Percentiles rank a stretch among this genome's conserved stretches.
phyloP scores from a whole-genome alignment of 2,113 vertebrate genomes.

The Triplophysa siluroides region DNA sequence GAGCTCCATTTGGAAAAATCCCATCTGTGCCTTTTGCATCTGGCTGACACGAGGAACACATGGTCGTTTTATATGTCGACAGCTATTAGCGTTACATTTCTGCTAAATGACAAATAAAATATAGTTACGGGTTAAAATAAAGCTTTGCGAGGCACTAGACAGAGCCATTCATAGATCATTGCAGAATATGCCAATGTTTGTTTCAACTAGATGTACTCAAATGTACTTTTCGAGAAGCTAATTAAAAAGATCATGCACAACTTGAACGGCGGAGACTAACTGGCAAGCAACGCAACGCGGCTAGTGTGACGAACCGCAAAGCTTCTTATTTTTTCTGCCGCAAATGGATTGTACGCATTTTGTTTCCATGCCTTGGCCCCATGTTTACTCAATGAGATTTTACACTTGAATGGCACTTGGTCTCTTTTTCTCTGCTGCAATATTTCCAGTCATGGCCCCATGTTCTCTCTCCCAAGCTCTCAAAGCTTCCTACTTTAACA shows the following conservation, averaged over 20 bases:
- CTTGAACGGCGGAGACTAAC: conserved; percentile 44
- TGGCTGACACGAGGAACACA: conserved; percentile 44
- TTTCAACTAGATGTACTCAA: background rate
- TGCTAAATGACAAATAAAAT: conserved; percentile 39
- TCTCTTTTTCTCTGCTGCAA: conserved; percentile 42
- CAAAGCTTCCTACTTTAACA: conserved; percentile 53
- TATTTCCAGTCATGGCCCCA: conserved; percentile 49
- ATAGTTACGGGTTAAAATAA: conserved; percentile 33
- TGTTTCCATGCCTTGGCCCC: conserved; percentile 54
- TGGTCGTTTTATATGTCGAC: conserved; percentile 45
- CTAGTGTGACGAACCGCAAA: conserved; percentile 66
- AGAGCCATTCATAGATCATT: background rate
- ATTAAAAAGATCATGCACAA: conserved; percentile 35
- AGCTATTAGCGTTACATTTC: conserved; percentile 50
- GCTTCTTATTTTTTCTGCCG: conserved; percentile 65
- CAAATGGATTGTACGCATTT: conserved; percentile 60
- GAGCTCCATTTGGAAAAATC: conserved; percentile 40
- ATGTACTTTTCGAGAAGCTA: conserved; percentile 14
- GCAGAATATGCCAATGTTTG: conserved; percentile 1
- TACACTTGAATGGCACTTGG: conserved; percentile 57
- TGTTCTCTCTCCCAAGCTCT: conserved; percentile 45
- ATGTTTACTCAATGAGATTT: conserved; percentile 67
- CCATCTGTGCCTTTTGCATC: conserved; percentile 47
- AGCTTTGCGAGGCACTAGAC: conserved; percentile 33
- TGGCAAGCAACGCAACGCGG: conserved; percentile 48